phyloP scores from a whole-genome alignment of 2,797 vertebrate species.

The Pagetopsis macropterus region DNA sequence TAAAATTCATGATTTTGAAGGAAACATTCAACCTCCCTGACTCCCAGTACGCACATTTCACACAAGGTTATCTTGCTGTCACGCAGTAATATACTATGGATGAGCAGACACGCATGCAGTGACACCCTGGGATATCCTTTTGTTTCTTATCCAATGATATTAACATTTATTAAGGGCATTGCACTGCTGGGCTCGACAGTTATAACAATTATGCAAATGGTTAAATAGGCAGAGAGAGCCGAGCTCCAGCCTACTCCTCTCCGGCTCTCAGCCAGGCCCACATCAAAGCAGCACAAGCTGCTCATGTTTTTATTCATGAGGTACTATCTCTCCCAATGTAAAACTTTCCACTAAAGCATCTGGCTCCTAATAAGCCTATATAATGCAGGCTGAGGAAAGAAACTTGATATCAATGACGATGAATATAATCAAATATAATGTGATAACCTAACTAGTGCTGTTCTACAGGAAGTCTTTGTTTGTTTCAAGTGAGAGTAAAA shows the following conservation, averaged over 20 bases:
- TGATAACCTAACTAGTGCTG: not conserved
- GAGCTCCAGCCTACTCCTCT: slow-evolving; percentile 68
- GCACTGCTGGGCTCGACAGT: slow-evolving; percentile 63
- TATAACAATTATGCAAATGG: slow-evolving; percentile 76
- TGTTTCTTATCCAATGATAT: slow-evolving; percentile 41
- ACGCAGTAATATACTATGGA: slow-evolving; percentile 16
- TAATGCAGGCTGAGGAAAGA: slow-evolving; percentile 16
- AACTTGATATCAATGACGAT: slow-evolving; percentile 28
- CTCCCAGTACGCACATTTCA: slow-evolving; percentile 4
- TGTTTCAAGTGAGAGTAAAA: slow-evolving; percentile 18
- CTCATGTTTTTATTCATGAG: slow-evolving; percentile 82
- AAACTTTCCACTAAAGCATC: slow-evolving; percentile 69
- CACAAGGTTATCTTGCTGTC: slow-evolving; percentile 15
- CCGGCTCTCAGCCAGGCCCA: slow-evolving; percentile 64
- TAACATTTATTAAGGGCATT: slow-evolving; percentile 65
- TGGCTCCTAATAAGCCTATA: slow-evolving; percentile 52
- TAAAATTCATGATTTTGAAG: no score
- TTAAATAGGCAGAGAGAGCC: slow-evolving; percentile 60
- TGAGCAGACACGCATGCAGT: slow-evolving; percentile 26
- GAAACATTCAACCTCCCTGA: not conserved
- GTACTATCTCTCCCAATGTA: slow-evolving; percentile 38
- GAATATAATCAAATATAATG: slow-evolving; percentile 21
- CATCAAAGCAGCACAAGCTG: slow-evolving; percentile 73
- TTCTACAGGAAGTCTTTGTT: slow-evolving; percentile 5
- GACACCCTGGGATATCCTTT: slow-evolving; percentile 47